Conservation (phyloP, 1,140 invertebrate species). For the Diabrotica undecimpunctata region DNA sequence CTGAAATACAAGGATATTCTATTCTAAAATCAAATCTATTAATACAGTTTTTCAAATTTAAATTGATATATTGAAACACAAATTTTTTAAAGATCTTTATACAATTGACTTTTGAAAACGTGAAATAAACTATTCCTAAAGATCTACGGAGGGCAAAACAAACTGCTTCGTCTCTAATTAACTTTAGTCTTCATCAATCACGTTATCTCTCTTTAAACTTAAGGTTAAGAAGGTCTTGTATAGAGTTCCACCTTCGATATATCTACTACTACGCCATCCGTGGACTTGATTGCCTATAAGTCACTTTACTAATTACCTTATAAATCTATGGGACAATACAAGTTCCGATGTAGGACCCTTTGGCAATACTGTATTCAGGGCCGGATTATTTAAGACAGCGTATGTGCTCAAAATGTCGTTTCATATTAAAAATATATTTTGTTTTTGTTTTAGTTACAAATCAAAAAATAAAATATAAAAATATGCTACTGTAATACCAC, state of each 20-base stretch:
- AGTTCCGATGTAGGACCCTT: constrained; percentile 16
- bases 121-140: no score
- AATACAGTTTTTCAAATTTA: no score
- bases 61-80: no score
- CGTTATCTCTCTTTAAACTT: constrained; percentile 14
- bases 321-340: constrained; percentile 31
- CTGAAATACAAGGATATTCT: no score
- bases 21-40: no score
- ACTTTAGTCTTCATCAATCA: constrained; percentile 20
- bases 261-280: constrained; percentile 16
- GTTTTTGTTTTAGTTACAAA: no score
- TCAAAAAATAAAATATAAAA: no score
- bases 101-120: no score
- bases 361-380: neutral
- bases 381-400: neutral
- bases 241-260: constrained; percentile 19
- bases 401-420: no score
- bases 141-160: neutral
- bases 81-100: no score
- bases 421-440: no score
- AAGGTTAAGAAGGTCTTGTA: constrained; percentile 17
- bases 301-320: constrained; percentile 28
- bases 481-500: no score
- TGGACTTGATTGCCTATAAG: constrained; percentile 21
- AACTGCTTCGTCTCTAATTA: neutral